Base-by-base conservation (phyloP, 2,113 vertebrate species). In the Alces alces region DNA sequence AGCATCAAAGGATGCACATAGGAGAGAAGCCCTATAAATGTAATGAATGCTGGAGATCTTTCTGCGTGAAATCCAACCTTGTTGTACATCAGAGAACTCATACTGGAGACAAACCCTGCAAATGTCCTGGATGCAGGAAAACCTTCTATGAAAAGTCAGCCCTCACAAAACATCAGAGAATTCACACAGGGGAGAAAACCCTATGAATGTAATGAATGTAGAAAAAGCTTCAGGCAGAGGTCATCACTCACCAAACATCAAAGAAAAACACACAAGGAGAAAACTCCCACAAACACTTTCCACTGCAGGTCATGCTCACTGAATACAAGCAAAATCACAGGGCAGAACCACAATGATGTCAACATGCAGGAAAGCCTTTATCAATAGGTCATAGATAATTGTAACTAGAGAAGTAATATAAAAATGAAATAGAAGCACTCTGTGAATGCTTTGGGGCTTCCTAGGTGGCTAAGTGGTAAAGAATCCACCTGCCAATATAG, bases 91-190 rank as follows among this genome's bases (percentile, higher is more conserved):
- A 97, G 90, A 97, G 97, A 89, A 97, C 95, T 93, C 98, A 98
- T 58, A 98, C 97, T 0, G 98, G 98, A 0, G 97, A 98, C 80
- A 98, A 98, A 14, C 98, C 98, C 43, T 98, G 98, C 92, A 95
- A 76, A 54, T 98, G 98, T 52, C 60, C 87, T 0, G 91, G 98
- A 85, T 98, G 97, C 3, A 98, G 95, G 76, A 98, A 98, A 89
- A 96, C 96, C 80, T 99, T 98, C 95, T 98, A 95, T 0, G 98
- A 98, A 93, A 98, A 98, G 76, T 98, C 98, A n/a, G 97, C 98
- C 93, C 98, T 98, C 91, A 91, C 95, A 11, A 98, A 98, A 33
- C 98, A 98, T 47, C 94, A 97, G 97, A 96, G 97, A 85, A 98
- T 98, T 57, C 98, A 98, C 66, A 98, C 96, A 0, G 98, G 98